A percentile compares a stretch with the other conserved stretches of the same genome.
These are phyloP conservation scores for Vanessa atalanta DNA, from an alignment of 1,140 invertebrate genomes.

Conservation along the genomic window DNA sequence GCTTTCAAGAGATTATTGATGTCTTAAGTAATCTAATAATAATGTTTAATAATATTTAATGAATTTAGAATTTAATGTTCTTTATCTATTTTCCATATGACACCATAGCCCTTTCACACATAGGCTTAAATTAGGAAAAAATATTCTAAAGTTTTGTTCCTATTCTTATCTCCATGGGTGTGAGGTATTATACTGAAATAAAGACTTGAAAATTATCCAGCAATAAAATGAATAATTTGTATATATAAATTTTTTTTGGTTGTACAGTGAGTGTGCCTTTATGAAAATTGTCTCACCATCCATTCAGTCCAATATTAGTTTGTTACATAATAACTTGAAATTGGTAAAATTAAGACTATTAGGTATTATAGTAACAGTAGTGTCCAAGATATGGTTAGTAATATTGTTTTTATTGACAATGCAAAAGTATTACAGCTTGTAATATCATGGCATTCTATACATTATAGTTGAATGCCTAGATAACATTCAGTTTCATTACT, in stretches of 20 bases:
- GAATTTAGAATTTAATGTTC: conserved; percentile 24
- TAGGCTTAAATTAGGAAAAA: conserved; percentile 32
- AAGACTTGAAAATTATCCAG: background rate
- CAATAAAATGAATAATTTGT: conserved; percentile 11
- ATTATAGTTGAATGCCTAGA: conserved; percentile 18
- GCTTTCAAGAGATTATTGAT: conserved; percentile 37
- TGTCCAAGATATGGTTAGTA: conserved; percentile 45
- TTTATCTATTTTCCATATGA: conserved; percentile 13
- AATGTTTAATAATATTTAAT: conserved; percentile 28
- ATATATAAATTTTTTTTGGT: conserved; percentile 29
- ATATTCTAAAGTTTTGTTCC: conserved; percentile 40
- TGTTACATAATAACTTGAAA: conserved; percentile 48
- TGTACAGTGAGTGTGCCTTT: conserved; percentile 61
- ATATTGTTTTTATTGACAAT: conserved; percentile 23
- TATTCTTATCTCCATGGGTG: conserved; percentile 28
- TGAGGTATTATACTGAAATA: conserved; percentile 8
- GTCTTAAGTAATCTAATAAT: conserved; percentile 26
- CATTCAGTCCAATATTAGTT: conserved; percentile 59
- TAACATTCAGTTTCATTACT: background rate
- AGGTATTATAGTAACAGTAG: conserved; percentile 25
- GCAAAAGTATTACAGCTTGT: conserved; percentile 37
- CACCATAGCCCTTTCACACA: conserved; percentile 27
- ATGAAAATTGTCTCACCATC: conserved; percentile 60
- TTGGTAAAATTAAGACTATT: conserved; percentile 43
- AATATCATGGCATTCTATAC: conserved; percentile 31